Evolutionary conservation across 2,888 invertebrate species (phyloP).

Genomic region (Meghimatium bilineatum): DNA sequence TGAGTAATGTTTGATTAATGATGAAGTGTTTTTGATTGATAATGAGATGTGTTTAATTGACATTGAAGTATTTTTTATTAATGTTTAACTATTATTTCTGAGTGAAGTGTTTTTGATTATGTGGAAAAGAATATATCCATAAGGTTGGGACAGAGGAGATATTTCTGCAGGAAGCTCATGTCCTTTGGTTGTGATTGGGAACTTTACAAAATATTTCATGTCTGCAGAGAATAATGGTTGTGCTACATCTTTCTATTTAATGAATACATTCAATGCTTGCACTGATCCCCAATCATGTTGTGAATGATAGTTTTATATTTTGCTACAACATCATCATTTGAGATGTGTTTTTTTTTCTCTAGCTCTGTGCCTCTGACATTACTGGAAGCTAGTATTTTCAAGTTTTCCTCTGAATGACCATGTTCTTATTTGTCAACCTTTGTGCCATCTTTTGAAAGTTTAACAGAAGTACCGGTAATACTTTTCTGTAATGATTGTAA

Average conservation of each 20-base stretch:
- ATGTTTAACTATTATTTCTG: too few relatives aligned
- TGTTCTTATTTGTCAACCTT: too few relatives aligned
- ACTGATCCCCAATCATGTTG: not conserved
- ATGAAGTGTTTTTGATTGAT: not conserved
- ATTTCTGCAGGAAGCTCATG: not conserved
- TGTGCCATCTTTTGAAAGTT: too few relatives aligned
- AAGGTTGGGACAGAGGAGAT: not conserved
- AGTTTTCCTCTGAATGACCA: too few relatives aligned
- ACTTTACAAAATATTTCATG: not conserved
- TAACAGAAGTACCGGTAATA: too few relatives aligned
- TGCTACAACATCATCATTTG: not conserved
- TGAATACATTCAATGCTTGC: not conserved
- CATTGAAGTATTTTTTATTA: too few relatives aligned
- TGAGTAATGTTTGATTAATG: too few relatives aligned
- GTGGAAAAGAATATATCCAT: not conserved
- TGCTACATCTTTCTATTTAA: not conserved
- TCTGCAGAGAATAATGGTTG: slow-evolving; percentile 1
- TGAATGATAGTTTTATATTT: not conserved
- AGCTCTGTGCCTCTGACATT: not conserved
- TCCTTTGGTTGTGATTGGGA: not conserved
- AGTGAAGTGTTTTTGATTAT: not conserved
- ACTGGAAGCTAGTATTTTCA: not conserved
- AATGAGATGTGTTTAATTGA: too few relatives aligned
- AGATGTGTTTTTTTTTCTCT: not conserved
- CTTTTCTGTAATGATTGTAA: too few relatives aligned